phyloP scores from a whole-genome alignment of 2,797 vertebrate species.

The Tarsius wallacei region DNA sequence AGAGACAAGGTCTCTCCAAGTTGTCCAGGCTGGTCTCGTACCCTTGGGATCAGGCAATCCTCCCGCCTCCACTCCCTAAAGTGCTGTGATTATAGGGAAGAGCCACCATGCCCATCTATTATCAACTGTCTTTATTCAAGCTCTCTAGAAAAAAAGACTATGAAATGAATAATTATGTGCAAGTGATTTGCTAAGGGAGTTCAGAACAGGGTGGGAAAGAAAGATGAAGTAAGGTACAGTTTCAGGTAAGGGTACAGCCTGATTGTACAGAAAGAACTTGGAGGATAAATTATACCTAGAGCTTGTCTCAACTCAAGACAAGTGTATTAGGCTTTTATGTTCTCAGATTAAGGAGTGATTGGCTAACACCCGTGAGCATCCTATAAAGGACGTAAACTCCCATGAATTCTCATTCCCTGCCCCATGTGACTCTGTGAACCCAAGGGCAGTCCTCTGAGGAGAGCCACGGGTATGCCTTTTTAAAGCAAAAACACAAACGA shows the following conservation, averaged over 20 bases:
- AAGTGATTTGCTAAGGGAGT: background rate
- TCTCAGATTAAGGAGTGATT: background rate
- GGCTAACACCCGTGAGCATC: background rate
- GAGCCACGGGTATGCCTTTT: too few relatives aligned
- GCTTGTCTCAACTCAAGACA: background rate
- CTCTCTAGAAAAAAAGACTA: background rate
- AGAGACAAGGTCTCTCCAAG: too few relatives aligned
- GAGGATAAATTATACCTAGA: background rate
- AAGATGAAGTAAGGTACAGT: background rate
- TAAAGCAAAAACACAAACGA: background rate
- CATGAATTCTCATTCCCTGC: background rate
- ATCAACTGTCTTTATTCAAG: background rate
- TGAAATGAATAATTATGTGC: background rate
- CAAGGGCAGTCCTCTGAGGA: background rate
- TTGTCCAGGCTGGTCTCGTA: too few relatives aligned
- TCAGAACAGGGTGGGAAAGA: background rate
- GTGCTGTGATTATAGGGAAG: too few relatives aligned
- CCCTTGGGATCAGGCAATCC: too few relatives aligned
- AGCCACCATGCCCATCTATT: too few relatives aligned
- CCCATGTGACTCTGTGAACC: background rate
- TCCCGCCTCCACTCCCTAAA: too few relatives aligned
- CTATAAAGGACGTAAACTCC: background rate
- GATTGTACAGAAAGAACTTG: background rate
- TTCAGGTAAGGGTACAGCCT: background rate
- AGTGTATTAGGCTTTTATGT: background rate